Base-by-base conservation (phyloP, 2,888 invertebrate genomes). In the Saturnia japonica region DNA sequence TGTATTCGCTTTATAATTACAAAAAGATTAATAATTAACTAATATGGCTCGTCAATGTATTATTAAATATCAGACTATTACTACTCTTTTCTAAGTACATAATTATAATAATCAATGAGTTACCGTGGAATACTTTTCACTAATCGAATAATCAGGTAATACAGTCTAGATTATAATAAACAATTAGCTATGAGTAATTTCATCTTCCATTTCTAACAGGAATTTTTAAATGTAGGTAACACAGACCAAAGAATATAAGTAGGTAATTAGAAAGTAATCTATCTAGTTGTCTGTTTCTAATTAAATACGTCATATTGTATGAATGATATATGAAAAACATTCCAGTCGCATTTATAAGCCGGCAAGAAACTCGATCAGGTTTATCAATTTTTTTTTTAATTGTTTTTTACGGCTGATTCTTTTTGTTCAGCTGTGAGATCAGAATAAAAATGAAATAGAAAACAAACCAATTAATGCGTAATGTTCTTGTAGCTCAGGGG, bases 51-150 rank as follows among this genome's bases (percentile, higher is more conserved):
- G 40, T 40, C 64, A 22, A 22, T 47, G 66, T n/a, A 64, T 64
- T 28, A 34, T 22, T 3, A 22, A 51, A 19, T 11, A 42, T 14
- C 45, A 25, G 47, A 47, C 19, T 25, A 72, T 64, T 67, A 70
- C 67, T 75, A 72, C 60, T 71, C 74, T 73, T 73, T 73, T 76
- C 70, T 72, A 71, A 71, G 73, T 70, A 70, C 70, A 71, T 67
- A 19, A 51, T 8, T 7, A n/a, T 19, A n/a, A 7, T n/a, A 22
- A 1, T 54, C 9, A 54, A n/a, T 7, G 22, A n/a, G 74, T 73
- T 71, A 75, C 72, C 82, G 83, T 84, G 83, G 76, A 83, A 85
- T 75, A 73, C 69, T 82, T 82, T 79, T 80, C 47, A 77, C 74
- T 74, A 67, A 77, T 77, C 71, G 71, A 79, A 80, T 77, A 74